These are phyloP conservation scores for Hyperopisus bebe DNA, from an alignment of 2,113 vertebrate species.

Conservation along the genomic window DNA sequence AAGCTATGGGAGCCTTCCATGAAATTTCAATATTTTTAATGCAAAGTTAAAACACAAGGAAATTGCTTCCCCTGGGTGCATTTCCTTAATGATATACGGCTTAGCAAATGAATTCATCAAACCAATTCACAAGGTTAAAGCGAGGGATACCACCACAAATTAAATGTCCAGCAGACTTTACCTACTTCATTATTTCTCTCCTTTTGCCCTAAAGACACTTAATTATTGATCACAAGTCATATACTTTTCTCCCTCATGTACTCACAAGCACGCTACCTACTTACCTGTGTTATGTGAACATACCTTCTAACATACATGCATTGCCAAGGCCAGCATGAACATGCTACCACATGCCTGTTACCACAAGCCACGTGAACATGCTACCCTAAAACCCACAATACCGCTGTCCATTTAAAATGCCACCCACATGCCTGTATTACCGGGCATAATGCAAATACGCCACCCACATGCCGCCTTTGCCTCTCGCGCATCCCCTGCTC, in stretches of 20 bases:
- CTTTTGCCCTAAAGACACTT: not conserved
- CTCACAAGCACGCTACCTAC: not conserved
- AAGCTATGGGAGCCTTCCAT: not conserved
- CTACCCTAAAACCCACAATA: not conserved
- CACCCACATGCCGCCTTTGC: not conserved
- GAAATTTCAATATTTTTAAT: not conserved
- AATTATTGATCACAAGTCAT: not conserved
- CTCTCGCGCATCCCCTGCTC: not conserved
- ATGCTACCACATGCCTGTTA: not conserved
- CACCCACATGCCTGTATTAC: constrained; percentile 2
- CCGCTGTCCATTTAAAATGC: not conserved
- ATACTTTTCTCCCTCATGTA: not conserved
- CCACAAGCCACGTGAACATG: not conserved
- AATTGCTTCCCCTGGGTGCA: not conserved
- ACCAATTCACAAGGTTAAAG: not conserved
- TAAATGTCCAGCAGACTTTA: not conserved
- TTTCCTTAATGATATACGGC: not conserved
- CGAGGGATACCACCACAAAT: not conserved
- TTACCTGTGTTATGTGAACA: not conserved
- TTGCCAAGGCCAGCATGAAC: not conserved
- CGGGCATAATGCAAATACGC: not conserved
- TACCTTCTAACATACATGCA: not conserved
- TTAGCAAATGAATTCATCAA: not conserved
- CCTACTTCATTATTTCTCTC: not conserved
- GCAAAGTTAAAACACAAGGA: not conserved